A percentile compares a stretch with the other conserved stretches of the same genome.
phyloP scores from a whole-genome alignment of 2,888 invertebrate genomes.

The Abrostola triplasia region DNA sequence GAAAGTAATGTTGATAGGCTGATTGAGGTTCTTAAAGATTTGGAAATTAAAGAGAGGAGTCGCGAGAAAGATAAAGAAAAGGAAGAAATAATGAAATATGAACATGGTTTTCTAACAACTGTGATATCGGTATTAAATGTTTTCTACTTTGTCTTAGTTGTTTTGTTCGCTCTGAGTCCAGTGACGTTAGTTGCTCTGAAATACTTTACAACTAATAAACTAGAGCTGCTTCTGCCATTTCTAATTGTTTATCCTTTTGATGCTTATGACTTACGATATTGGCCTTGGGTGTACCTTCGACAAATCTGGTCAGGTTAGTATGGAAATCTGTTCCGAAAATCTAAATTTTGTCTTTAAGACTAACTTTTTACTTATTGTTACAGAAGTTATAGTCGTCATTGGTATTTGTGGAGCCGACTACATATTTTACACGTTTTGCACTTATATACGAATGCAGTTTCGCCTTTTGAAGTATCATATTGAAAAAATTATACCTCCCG shows the following conservation, averaged over 20 bases:
- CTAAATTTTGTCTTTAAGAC: not conserved
- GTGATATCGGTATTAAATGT: constrained; percentile 64
- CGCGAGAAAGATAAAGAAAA: constrained; percentile 38
- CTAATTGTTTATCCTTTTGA: constrained; percentile 74
- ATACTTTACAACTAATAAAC: constrained; percentile 62
- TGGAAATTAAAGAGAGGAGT: constrained; percentile 57
- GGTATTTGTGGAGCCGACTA: constrained; percentile 62
- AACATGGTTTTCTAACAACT: constrained; percentile 59
- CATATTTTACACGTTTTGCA: constrained; percentile 69
- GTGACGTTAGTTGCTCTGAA: constrained; percentile 61
- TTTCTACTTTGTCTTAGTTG: constrained; percentile 56
- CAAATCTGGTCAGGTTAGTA: constrained; percentile 74
- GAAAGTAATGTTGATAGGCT: constrained; percentile 55
- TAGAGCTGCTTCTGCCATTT: constrained; percentile 68
- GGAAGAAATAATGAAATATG: constrained; percentile 57
- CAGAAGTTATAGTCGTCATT: constrained; percentile 62
- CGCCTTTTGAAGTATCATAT: constrained; percentile 63
- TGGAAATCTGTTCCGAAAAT: not conserved
- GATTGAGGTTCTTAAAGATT: constrained; percentile 51
- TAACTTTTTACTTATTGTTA: constrained; percentile 20
- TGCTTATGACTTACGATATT: constrained; percentile 63
- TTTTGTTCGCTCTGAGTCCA: constrained; percentile 64
- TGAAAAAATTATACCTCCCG: constrained; percentile 54
- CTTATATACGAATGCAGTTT: constrained; percentile 71
- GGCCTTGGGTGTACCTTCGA: constrained; percentile 71